Conservation (phyloP, 2,888 invertebrate genomes). For the Cephus pulcher region DNA sequence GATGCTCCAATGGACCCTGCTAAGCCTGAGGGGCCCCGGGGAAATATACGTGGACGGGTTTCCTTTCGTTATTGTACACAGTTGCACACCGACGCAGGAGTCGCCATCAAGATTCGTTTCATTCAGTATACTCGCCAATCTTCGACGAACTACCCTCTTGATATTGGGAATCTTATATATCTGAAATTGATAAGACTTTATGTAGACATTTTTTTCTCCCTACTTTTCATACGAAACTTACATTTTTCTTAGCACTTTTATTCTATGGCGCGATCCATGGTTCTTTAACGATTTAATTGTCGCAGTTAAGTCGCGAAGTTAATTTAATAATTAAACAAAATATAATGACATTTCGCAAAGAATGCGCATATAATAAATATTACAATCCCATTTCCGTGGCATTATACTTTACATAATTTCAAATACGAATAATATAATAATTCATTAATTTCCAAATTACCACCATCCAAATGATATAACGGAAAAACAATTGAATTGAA, state of each 20-base stretch:
- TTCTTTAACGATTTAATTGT: background rate
- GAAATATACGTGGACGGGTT: conserved; percentile 61
- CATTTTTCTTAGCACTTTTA: background rate
- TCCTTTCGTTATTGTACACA: conserved; percentile 64
- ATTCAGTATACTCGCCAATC: background rate
- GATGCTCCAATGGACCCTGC: conserved; percentile 32
- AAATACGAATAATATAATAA: no score
- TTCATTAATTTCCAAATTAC: background rate
- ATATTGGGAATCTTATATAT: background rate
- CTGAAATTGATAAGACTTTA: background rate
- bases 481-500: background rate
- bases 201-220: background rate
- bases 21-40: conserved; percentile 58
- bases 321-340: background rate
- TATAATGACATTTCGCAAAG: background rate
- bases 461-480: background rate
- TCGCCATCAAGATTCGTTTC: background rate
- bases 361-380: background rate
- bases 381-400: no score
- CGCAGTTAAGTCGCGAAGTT: background rate
- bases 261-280: background rate
- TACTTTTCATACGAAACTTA: background rate
- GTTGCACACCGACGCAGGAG: background rate
- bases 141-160: background rate
- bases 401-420: no score